A percentile compares a stretch with the other conserved stretches of the same genome.
phyloP scores from a whole-genome alignment of 2,113 vertebrate species.

The Syngnathus typhle region DNA sequence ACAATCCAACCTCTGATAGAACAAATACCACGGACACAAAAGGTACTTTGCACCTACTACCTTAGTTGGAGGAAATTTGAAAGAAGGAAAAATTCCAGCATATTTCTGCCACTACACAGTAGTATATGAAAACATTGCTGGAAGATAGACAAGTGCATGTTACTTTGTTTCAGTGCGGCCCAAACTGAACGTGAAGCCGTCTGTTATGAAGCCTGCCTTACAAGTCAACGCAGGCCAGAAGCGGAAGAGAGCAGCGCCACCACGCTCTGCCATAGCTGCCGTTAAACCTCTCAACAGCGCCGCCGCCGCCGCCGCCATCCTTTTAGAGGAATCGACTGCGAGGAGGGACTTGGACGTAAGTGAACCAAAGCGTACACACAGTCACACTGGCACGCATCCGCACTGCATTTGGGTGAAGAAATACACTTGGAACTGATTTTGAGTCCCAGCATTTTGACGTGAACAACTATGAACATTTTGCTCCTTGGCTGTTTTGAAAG shows the following conservation, averaged over 20 bases:
- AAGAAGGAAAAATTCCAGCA: too few species aligned
- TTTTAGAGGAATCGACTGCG: constrained; percentile 8
- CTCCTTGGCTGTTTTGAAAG: constrained; percentile 6
- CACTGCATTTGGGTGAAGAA: too few species aligned
- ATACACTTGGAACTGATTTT: too few species aligned
- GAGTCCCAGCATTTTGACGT: neutral
- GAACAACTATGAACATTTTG: neutral
- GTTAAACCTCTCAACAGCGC: constrained; percentile 77
- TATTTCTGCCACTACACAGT: too few species aligned
- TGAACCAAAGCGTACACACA: too few species aligned
- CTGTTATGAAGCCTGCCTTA: constrained; percentile 69
- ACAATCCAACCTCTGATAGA: neutral
- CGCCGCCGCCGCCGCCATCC: constrained; percentile 22
- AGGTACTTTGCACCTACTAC: constrained; percentile 44
- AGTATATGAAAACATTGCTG: too few species aligned
- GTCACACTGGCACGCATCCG: too few species aligned
- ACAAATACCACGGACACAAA: constrained; percentile 41
- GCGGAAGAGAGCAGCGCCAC: constrained; percentile 58
- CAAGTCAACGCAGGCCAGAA: constrained; percentile 72
- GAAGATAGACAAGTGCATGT: neutral
- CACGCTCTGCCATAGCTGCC: constrained; percentile 77
- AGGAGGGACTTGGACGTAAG: constrained; percentile 38
- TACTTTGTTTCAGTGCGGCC: constrained; percentile 72
- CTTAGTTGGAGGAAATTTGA: too few species aligned
- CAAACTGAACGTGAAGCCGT: constrained; percentile 82